phyloP scores from a whole-genome alignment of 2,797 vertebrate genomes.

The Caiman crocodilus region DNA sequence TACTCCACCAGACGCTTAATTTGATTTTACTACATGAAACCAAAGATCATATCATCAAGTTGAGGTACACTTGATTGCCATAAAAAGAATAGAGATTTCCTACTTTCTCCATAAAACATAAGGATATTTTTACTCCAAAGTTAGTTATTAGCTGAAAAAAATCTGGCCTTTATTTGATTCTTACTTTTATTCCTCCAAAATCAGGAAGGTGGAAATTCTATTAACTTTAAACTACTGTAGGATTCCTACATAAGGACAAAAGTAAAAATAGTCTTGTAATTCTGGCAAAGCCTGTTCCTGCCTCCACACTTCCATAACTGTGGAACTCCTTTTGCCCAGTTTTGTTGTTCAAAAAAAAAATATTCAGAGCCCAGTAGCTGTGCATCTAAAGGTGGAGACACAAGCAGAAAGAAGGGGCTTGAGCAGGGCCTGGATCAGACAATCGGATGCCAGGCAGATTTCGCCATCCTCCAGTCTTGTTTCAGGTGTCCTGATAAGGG shows the following conservation, averaged over 20 bases:
- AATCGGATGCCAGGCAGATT: background rate
- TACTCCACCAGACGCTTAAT: background rate
- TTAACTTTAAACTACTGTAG: background rate
- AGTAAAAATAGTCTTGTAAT: background rate
- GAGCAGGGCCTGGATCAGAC: background rate
- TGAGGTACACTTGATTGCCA: background rate
- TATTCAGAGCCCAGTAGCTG: background rate
- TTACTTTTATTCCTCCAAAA: background rate
- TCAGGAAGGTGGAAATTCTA: background rate
- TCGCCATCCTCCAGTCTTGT: background rate
- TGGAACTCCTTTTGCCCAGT: slow-evolving; percentile 5
- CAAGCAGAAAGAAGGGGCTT: background rate
- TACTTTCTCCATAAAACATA: background rate
- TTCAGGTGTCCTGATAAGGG: no score
- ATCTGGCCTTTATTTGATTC: background rate
- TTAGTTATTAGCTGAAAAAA: background rate
- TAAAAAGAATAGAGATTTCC: background rate
- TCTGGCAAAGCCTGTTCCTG: background rate
- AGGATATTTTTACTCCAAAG: background rate
- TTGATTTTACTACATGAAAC: background rate
- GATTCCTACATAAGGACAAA: background rate
- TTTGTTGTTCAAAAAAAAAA: background rate
- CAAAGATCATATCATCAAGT: background rate
- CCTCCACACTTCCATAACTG: background rate
- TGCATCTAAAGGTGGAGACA: no score